Conservation (phyloP, 2,113 vertebrate genomes). For the Dolichallabes microphthalmus region DNA sequence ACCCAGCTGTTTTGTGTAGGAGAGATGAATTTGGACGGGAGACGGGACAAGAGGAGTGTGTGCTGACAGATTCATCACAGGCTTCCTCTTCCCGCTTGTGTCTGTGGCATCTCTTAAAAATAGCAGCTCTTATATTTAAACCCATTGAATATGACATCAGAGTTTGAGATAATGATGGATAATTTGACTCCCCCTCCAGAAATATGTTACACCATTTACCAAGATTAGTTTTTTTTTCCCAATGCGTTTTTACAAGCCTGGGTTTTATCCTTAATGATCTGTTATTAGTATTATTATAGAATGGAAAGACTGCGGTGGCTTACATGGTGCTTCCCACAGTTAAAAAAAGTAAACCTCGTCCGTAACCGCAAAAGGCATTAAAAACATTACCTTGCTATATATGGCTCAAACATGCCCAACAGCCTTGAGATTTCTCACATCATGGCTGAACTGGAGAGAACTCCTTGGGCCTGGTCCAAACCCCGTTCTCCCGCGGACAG, state of each 20-base stretch:
- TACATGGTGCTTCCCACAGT: neutral
- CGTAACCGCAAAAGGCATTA: conserved; percentile 42
- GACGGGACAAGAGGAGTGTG: neutral
- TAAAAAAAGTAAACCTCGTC: neutral
- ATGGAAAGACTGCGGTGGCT: neutral
- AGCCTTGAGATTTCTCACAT: conserved; percentile 37
- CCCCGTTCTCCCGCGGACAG: conserved; percentile 39
- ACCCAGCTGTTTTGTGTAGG: conserved; percentile 35
- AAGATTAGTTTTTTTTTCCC: neutral
- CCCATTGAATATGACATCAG: neutral
- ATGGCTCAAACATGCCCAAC: conserved; percentile 17
- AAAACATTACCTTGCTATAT: conserved; percentile 42
- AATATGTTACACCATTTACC: neutral
- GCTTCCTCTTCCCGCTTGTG: neutral
- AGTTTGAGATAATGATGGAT: neutral
- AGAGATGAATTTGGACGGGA: neutral
- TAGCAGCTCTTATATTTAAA: conserved; percentile 10
- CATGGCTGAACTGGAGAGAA: conserved; percentile 28
- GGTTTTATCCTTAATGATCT: neutral
- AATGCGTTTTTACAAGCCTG: neutral
- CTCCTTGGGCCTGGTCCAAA: conserved; percentile 40
- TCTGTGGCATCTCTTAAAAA: conserved; percentile 12
- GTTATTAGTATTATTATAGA: conserved; percentile 9
- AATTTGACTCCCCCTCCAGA: neutral
- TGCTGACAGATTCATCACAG: conserved; percentile 25